Conservation (phyloP, 2,113 vertebrate species). For the Eolophus roseicapilla region DNA sequence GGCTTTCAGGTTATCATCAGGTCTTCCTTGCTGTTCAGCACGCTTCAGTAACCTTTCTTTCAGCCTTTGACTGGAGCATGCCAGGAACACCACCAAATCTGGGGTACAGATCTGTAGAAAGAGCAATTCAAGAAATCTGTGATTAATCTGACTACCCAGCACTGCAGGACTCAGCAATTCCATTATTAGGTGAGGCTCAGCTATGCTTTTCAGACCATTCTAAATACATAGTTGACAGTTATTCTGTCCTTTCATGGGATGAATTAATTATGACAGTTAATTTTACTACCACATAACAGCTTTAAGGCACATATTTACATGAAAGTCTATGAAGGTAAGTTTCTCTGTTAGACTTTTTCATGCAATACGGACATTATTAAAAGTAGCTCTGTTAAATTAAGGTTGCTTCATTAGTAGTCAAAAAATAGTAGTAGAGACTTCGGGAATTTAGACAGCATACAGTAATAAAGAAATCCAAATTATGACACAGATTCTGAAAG, state of each 20-base stretch:
- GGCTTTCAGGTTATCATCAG: slow-evolving; percentile 96
- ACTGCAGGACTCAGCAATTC: background rate
- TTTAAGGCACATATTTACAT: background rate
- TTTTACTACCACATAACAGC: background rate
- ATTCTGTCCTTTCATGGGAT: background rate
- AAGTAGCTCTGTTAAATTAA: background rate
- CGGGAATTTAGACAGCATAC: background rate
- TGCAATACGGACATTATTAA: background rate
- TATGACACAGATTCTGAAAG: background rate
- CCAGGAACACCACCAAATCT: slow-evolving; percentile 94
- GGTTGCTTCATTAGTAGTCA: background rate
- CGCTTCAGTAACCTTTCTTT: slow-evolving; percentile 91
- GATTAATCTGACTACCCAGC: background rate
- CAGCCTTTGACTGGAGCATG: slow-evolving; percentile 90
- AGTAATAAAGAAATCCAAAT: background rate
- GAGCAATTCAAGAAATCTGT: background rate
- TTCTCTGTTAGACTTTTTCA: background rate
- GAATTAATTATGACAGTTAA: slow-evolving; percentile 11
- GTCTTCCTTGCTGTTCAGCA: slow-evolving; percentile 92
- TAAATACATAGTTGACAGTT: background rate
- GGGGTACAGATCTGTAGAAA: slow-evolving; percentile 90
- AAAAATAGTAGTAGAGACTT: background rate
- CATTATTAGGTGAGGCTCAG: background rate
- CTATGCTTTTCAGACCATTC: background rate
- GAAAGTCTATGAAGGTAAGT: background rate